Evolutionary conservation across 2,888 invertebrate genomes (phyloP).

Genomic region (Drosophila kanekoi): DNA sequence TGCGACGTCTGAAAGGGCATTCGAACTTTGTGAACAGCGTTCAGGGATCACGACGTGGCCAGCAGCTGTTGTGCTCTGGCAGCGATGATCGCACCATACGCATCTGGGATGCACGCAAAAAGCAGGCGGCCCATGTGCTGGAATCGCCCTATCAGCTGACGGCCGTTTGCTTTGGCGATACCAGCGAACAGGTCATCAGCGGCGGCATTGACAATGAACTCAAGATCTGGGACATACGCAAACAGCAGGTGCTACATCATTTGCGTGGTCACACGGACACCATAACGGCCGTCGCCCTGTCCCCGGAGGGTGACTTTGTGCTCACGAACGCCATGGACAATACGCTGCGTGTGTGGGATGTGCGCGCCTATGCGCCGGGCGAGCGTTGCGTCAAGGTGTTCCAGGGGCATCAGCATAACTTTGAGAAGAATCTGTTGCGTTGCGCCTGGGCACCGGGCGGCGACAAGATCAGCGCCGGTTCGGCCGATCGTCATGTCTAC

Average conservation of each 20-base stretch:
- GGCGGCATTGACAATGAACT: constrained; percentile 99
- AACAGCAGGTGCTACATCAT: constrained; percentile 90
- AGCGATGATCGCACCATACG: constrained; percentile 97
- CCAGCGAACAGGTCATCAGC: constrained; percentile 96
- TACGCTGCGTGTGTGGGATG: constrained; percentile 97
- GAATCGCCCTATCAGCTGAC: constrained; percentile 92
- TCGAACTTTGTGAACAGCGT: constrained; percentile 91
- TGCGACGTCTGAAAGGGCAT: constrained; percentile 96
- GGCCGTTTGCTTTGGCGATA: constrained; percentile 96
- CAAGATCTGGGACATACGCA: constrained; percentile 98
- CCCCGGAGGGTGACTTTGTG: constrained; percentile 91
- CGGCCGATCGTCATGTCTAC: constrained; percentile 97
- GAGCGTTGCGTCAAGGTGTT: constrained; percentile 97
- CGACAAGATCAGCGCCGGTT: constrained; percentile 93
- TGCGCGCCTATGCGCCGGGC: constrained; percentile 96
- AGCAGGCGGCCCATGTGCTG: constrained; percentile 90
- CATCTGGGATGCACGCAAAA: constrained; percentile 96
- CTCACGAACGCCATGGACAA: constrained; percentile 99
- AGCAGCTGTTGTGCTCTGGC: constrained; percentile 95
- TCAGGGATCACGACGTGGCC: constrained; percentile 91
- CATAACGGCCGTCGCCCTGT: constrained; percentile 92
- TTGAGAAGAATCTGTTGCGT: constrained; percentile 97
- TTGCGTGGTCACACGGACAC: constrained; percentile 98
- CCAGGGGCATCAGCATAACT: constrained; percentile 98
- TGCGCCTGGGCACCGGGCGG: constrained; percentile 98